Base-by-base conservation (phyloP, 2,797 vertebrate genomes). In the Sciurus vulgaris region DNA sequence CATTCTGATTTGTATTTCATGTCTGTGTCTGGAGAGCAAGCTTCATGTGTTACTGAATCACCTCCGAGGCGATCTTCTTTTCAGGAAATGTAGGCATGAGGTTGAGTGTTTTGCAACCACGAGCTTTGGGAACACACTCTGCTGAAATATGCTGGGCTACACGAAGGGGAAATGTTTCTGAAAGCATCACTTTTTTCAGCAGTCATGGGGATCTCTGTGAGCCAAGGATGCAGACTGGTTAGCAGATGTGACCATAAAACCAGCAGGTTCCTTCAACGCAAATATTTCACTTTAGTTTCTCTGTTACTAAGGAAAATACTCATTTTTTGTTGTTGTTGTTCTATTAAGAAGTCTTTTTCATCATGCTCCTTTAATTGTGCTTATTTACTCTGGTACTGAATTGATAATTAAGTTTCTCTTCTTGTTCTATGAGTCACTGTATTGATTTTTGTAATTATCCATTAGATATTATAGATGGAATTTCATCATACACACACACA, bases 81-180 rank as follows among this genome's bases (percentile, higher is more conserved):
- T 92, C 86, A 94, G 51, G 97, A 98, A 97, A 97, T 72, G 61
- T 3, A 98, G 93, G 59, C 94, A 97, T 92, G 96, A 96, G 78
- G 20, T 92, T 97, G 96, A 93, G 17, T 97, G 61, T 97, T 98
- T 95, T 97, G 97, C 96, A 97, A 91, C 90, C 96, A 1, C 38
- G n/a, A 70, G 95, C 96, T 98, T 93, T 96, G 93, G 87, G 93
- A 97, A 94, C 35, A 93, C 24, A 94, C 82, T 94, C 89, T 93
- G 94, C 56, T 89, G 92, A 98, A 98, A 96, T 98, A 96, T 93
- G 54, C 96, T 96, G 91, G 89, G 94, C 47, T 96, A 97, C 70
- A 77, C 1, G 35, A 98, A 98, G 49, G 74, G 79, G 94, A 97
- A 98, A 97, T 95, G 73, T 97, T 97, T 98, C 84, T 96, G 81